Evolutionary conservation across 2,888 invertebrate species (phyloP).

Genomic region (Drosophila trichaetosa): DNA sequence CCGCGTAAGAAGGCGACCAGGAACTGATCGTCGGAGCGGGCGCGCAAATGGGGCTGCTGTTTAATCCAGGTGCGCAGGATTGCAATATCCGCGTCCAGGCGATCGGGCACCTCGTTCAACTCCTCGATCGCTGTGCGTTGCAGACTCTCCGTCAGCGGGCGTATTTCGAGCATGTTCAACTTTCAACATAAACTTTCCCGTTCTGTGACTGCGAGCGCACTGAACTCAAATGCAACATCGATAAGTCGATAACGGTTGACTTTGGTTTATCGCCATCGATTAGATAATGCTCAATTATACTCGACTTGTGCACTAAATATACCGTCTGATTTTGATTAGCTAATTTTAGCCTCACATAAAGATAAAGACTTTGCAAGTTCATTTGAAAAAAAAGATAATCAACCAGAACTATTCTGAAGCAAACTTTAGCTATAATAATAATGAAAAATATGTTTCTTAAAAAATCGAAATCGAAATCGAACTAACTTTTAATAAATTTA

Average conservation of each 20-base stretch:
- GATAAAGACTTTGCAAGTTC: background rate
- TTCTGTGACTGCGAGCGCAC: slow-evolving; percentile 2
- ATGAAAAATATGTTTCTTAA: background rate
- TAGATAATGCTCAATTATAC: slow-evolving; percentile 6
- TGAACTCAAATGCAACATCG: slow-evolving; percentile 1
- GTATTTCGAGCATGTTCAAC: slow-evolving; percentile 61
- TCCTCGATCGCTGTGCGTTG: slow-evolving; percentile 84
- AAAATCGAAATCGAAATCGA: background rate
- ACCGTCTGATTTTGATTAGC: background rate
- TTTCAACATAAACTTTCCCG: slow-evolving; percentile 6
- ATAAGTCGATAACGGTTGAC: slow-evolving; percentile 7
- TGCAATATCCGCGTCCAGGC: slow-evolving; percentile 77
- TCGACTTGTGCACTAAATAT: background rate
- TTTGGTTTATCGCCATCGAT: slow-evolving; percentile 14
- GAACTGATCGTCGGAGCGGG: slow-evolving; percentile 84
- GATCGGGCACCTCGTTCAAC: slow-evolving; percentile 85
- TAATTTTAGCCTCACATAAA: background rate
- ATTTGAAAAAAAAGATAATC: background rate
- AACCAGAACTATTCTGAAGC: background rate
- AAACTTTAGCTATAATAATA: background rate
- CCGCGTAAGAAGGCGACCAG: slow-evolving; percentile 86
- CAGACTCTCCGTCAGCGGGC: slow-evolving; percentile 68
- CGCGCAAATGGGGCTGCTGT: slow-evolving; percentile 85
- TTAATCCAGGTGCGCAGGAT: slow-evolving; percentile 85
- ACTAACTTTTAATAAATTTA: background rate